Percentiles rank a stretch among this genome's conserved stretches.
These are phyloP conservation scores for Ibidorhyncha struthersii DNA, from an alignment of 2,113 vertebrate genomes.

Conservation along the genomic window DNA sequence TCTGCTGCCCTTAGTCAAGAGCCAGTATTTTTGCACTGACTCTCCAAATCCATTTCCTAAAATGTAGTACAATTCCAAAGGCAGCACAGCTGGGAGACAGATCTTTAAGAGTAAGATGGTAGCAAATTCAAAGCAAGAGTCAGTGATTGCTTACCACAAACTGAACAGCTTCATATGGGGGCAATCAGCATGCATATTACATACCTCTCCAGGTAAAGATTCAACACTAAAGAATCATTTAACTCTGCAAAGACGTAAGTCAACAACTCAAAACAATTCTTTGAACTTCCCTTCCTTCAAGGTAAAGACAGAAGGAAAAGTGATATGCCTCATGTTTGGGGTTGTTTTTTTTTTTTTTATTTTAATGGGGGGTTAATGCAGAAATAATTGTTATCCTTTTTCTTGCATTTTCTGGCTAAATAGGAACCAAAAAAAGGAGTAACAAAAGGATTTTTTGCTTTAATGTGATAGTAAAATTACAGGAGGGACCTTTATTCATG, in stretches of 20 bases:
- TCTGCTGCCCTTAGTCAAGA: neutral
- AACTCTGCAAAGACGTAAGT: neutral
- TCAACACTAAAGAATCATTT: neutral
- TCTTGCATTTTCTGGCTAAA: neutral
- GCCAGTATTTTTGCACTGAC: constrained; percentile 11
- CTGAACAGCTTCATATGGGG: neutral
- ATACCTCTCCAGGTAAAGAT: neutral
- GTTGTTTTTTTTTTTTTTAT: neutral
- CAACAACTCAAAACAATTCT: neutral
- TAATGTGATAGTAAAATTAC: neutral
- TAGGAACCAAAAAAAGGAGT: neutral
- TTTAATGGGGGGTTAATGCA: neutral
- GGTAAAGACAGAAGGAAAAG: neutral
- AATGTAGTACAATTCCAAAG: neutral
- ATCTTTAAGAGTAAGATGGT: neutral
- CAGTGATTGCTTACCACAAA: neutral
- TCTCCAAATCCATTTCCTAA: constrained; percentile 20
- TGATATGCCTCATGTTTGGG: neutral
- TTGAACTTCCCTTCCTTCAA: neutral
- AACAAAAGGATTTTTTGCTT: neutral
- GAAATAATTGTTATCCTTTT: neutral
- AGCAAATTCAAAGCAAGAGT: neutral
- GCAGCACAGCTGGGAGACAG: neutral
- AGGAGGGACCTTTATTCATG: neutral
- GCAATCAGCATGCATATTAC: neutral